Base-by-base conservation (phyloP, 1,140 invertebrate species). In the Brachionus calyciflorus region DNA sequence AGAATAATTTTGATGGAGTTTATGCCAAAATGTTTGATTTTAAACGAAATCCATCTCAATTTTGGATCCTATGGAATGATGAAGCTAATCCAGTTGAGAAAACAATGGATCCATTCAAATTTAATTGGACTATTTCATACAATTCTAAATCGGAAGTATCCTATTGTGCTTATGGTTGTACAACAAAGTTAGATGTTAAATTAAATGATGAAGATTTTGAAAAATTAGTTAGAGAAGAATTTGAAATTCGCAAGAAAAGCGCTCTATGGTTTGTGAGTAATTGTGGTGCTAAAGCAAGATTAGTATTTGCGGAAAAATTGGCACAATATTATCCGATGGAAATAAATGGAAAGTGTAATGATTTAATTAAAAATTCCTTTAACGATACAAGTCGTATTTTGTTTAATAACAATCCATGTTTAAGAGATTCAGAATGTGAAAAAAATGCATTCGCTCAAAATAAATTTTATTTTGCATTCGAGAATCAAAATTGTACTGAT, bases 261-360 rank as follows among this genome's bases (percentile, higher is more conserved):
- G 93, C 94, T 4, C 93, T 93, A 40, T 96, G 93, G 93, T 96
- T 96, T 84, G 93, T 96, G 19, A 96, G 93, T 24, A 96, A 96
- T 84, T 96, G 94, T 82, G 91, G 90, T 78, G 92, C 93, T 0
- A 88, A 91, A 37, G 96, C 90, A 14, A 87, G 94, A 14, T 87
- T 94, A 65, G 89, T 92, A 78, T 96, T 93, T 85, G 93, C 93
- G 9, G 89, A 90, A 78, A 91, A 93, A 82, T 86, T 96, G 12
- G 87, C 88, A 19, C 93, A 93, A 82, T 88, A 92, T 83, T 96
- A 96, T 77, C 87, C 83, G 76, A 93, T 96, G 49, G 93, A 96
- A 82, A 94, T 96, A 80, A 96, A 93, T 84, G 93, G 93, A 7
- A 91, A 91, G 3, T 96, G 93, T 82, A 93, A 93, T 40, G 49